Conservation (phyloP, 2,797 vertebrate species). For the Anolis apletophallus region DNA sequence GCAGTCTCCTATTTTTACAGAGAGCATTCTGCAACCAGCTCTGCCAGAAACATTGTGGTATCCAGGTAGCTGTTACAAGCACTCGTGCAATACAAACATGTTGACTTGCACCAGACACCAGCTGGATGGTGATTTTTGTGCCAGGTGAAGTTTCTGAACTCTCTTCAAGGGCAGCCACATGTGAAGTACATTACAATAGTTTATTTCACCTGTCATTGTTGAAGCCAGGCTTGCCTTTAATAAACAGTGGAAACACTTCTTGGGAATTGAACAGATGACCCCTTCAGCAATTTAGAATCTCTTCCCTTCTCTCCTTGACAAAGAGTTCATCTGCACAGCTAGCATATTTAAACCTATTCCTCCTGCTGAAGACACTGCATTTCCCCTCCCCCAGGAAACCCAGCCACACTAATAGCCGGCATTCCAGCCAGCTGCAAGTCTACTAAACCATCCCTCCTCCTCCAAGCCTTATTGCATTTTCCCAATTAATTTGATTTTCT, state of each 20-base stretch:
- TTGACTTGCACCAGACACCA: neutral
- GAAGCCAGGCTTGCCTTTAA: neutral
- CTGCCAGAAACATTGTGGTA: neutral
- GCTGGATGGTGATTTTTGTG: neutral
- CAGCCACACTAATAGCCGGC: neutral
- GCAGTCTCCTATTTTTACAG: neutral
- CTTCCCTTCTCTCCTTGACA: neutral
- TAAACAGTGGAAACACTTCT: neutral
- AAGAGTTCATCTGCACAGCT: neutral
- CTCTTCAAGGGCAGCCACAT: neutral
- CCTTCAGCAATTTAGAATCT: neutral
- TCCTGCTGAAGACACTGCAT: neutral
- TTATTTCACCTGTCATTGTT: neutral
- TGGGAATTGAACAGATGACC: neutral
- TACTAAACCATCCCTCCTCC: slow-evolving; percentile 34
- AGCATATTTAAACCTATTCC: neutral
- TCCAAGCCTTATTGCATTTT: slow-evolving; percentile 33
- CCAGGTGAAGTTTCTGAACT: neutral
- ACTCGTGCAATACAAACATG: neutral
- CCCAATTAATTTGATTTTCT: slow-evolving; percentile 41
- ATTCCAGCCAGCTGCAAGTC: slow-evolving; percentile 14
- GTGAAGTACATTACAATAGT: neutral
- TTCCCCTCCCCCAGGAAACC: neutral
- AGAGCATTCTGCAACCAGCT: neutral
- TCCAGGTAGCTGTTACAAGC: neutral